Evolutionary conservation across 2,888 invertebrate species (phyloP).

Genomic region (Chironomus riparius): DNA sequence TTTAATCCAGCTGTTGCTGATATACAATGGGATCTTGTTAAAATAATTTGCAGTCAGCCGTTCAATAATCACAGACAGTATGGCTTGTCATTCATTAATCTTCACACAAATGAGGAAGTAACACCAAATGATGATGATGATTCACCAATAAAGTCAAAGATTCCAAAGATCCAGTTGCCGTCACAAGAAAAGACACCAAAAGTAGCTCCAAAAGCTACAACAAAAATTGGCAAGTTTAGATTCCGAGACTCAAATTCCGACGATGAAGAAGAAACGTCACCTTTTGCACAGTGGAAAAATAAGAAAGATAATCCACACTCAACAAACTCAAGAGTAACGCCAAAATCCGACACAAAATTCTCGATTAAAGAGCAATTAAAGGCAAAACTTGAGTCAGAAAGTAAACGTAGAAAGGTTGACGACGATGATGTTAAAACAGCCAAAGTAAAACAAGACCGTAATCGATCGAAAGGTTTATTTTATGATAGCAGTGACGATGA

Average conservation of each 20-base stretch:
- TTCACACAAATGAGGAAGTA: conserved; percentile 44
- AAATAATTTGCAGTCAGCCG: conserved; percentile 77
- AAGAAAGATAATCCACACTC: background rate
- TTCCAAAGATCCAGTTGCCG: background rate
- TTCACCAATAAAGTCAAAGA: conserved; percentile 23
- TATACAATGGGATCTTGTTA: conserved; percentile 74
- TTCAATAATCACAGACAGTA: conserved; percentile 71
- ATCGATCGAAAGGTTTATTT: conserved; percentile 42
- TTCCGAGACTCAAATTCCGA: background rate
- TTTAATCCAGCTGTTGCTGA: conserved; percentile 47
- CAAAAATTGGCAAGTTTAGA: conserved; percentile 12
- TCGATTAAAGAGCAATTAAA: background rate
- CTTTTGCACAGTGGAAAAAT: background rate
- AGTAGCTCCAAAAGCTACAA: conserved; percentile 30
- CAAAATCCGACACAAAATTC: background rate
- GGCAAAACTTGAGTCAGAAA: background rate
- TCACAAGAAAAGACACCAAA: conserved; percentile 28
- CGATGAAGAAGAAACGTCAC: conserved; percentile 7
- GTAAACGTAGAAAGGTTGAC: background rate
- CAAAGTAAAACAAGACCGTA: conserved; percentile 34
- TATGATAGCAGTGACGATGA: conserved; percentile 45
- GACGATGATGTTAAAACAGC: conserved; percentile 28
- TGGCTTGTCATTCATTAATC: conserved; percentile 71
- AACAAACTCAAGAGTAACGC: background rate
- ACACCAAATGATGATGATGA: conserved; percentile 29